Evolutionary conservation across 2,797 vertebrate genomes (phyloP).

Genomic region (Numenius phaeopus): DNA sequence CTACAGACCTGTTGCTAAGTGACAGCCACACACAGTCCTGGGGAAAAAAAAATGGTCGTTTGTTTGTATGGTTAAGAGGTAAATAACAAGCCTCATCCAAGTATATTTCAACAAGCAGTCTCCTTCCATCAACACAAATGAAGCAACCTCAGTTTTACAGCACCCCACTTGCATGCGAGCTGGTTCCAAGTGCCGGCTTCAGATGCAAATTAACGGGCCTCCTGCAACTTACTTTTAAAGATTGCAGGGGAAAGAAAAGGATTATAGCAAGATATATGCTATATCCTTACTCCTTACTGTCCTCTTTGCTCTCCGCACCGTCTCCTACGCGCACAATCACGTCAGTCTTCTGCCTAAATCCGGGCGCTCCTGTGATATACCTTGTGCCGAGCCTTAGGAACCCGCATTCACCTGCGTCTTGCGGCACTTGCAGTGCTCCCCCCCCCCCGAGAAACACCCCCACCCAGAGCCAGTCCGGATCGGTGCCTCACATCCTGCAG

Average conservation of each 20-base stretch:
- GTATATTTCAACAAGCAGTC: not conserved
- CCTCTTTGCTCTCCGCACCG: not conserved
- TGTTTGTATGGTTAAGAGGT: not conserved
- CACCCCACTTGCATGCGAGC: not conserved
- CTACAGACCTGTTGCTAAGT: conserved; percentile 76
- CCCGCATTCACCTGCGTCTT: conserved; percentile 16
- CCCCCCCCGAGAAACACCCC: not conserved
- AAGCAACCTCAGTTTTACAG: not conserved
- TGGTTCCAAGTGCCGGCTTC: not conserved
- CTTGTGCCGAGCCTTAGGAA: not conserved
- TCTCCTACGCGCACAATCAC: not conserved
- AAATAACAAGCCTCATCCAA: not conserved
- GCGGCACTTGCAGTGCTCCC: not conserved
- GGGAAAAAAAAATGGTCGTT: not conserved
- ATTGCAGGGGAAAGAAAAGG: not conserved
- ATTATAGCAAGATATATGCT: not conserved
- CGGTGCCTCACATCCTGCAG: not conserved
- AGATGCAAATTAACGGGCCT: not conserved
- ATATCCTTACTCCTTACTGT: too few relatives aligned
- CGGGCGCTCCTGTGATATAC: rapidly evolving
- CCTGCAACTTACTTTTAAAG: conserved; percentile 32
- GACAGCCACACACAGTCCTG: conserved; percentile 46
- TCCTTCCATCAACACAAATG: not conserved
- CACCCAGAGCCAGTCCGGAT: not conserved
- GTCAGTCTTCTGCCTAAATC: not conserved